These are phyloP conservation scores for Hedychridium roseum DNA, from an alignment of 2,888 invertebrate genomes.

Conservation along the genomic window DNA sequence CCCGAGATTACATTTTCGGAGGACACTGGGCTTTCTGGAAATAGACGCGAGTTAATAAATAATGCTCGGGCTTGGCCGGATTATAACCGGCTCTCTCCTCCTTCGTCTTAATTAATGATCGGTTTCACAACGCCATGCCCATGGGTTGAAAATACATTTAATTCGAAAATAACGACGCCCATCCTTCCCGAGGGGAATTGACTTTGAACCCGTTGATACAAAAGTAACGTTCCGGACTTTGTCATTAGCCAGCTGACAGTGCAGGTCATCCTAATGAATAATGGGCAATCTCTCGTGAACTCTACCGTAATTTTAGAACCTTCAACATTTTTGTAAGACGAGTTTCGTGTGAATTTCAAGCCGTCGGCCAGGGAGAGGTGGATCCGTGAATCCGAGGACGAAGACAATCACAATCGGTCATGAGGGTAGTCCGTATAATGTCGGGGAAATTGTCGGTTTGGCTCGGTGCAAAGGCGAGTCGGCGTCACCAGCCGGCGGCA, in stretches of 20 bases:
- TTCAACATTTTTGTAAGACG: neutral
- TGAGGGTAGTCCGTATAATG: constrained; percentile 33
- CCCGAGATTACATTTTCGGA: too few species aligned
- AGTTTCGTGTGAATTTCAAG: neutral
- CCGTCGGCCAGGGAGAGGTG: neutral
- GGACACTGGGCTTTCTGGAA: too few species aligned
- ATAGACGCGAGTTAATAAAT: too few species aligned
- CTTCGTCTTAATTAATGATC: too few species aligned
- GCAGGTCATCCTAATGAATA: neutral
- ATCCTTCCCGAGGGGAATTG: too few species aligned
- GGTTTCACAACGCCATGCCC: too few species aligned
- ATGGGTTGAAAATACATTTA: too few species aligned
- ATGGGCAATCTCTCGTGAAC: neutral
- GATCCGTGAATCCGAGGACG: neutral
- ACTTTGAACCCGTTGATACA: too few species aligned
- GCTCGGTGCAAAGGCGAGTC: constrained; percentile 28
- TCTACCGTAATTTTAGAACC: neutral
- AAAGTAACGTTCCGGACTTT: neutral
- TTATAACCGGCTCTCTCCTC: too few species aligned
- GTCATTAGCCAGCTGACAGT: neutral
- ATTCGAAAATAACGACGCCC: too few species aligned
- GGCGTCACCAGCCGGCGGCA: constrained; percentile 43
- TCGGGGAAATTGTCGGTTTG: constrained; percentile 47
- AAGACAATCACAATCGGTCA: neutral
- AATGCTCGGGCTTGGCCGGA: too few species aligned